phyloP scores from a whole-genome alignment of 2,888 invertebrate species.

The Sarcophaga caerulescens region DNA sequence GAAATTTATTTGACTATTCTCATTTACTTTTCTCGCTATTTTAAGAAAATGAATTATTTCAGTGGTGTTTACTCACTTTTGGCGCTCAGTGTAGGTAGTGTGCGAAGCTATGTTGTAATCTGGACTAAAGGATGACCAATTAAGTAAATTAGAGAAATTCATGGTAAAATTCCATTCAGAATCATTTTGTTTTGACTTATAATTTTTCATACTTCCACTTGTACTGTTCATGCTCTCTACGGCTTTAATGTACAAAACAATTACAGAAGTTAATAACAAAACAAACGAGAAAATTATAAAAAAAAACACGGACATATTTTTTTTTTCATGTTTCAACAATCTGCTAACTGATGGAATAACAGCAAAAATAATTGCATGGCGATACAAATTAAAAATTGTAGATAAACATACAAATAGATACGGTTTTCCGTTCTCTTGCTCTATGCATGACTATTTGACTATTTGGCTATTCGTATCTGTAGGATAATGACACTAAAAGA shows the following conservation, averaged over 20 bases:
- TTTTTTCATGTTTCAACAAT: not conserved
- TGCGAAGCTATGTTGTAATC: too few relatives aligned
- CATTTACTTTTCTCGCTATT: too few relatives aligned
- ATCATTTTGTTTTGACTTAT: too few relatives aligned
- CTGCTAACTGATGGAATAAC: constrained; percentile 24
- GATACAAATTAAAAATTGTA: constrained; percentile 56
- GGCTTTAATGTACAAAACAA: constrained; percentile 25
- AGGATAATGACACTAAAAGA: constrained; percentile 63
- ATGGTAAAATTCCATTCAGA: too few relatives aligned
- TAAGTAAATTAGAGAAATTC: too few relatives aligned
- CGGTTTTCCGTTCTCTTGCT: not conserved
- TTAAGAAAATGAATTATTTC: too few relatives aligned
- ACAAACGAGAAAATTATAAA: not conserved
- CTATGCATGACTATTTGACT: not conserved
- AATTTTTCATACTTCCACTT: not conserved
- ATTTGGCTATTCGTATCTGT: not conserved
- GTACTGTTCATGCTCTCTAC: not conserved
- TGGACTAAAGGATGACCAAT: too few relatives aligned
- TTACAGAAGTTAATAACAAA: constrained; percentile 15
- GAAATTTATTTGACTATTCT: too few relatives aligned
- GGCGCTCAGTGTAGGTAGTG: too few relatives aligned
- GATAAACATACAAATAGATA: constrained; percentile 6
- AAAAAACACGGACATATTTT: constrained; percentile 14
- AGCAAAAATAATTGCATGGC: constrained; percentile 48
- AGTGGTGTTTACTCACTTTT: too few relatives aligned